phyloP scores from a whole-genome alignment of 2,797 vertebrate genomes.

The Phrynocephalus vlangalii region DNA sequence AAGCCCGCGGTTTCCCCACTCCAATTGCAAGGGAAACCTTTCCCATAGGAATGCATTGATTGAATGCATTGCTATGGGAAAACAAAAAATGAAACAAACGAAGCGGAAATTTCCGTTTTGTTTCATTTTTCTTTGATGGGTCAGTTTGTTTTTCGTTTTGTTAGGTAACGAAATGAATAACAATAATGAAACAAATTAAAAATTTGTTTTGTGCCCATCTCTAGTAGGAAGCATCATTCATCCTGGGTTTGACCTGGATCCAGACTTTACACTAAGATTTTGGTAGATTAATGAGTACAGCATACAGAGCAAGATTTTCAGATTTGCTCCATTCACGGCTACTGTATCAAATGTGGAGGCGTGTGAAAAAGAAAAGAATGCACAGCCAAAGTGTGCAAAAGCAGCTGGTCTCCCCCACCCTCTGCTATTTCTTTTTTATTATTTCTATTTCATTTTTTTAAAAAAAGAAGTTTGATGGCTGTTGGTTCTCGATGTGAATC shows the following conservation, averaged over 20 bases:
- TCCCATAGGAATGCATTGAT: no score
- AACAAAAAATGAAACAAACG: no score
- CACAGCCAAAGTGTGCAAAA: conserved; percentile 22
- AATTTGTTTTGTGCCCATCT: no score
- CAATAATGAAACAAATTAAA: no score
- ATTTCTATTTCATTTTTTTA: conserved; percentile 25
- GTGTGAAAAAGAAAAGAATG: conserved; percentile 12
- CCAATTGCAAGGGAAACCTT: no score
- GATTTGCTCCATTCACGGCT: background rate
- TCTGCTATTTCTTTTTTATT: conserved; percentile 1
- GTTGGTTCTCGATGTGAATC: conserved; percentile 29
- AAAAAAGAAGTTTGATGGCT: conserved; percentile 16
- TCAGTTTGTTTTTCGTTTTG: no score
- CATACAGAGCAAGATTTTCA: background rate
- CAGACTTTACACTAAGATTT: background rate
- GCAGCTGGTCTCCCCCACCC: conserved; percentile 33
- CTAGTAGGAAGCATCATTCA: background rate
- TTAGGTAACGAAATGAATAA: no score
- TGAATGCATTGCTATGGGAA: no score
- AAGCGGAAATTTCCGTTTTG: no score
- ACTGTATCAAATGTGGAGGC: background rate
- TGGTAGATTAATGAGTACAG: background rate
- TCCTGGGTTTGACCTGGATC: background rate
- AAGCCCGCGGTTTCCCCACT: no score
- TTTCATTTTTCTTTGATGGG: no score